Evolutionary conservation across 2,797 vertebrate genomes (phyloP), one percentile per base, ranked within the genome.

Genomic region (Bufotes viridis): DNA sequence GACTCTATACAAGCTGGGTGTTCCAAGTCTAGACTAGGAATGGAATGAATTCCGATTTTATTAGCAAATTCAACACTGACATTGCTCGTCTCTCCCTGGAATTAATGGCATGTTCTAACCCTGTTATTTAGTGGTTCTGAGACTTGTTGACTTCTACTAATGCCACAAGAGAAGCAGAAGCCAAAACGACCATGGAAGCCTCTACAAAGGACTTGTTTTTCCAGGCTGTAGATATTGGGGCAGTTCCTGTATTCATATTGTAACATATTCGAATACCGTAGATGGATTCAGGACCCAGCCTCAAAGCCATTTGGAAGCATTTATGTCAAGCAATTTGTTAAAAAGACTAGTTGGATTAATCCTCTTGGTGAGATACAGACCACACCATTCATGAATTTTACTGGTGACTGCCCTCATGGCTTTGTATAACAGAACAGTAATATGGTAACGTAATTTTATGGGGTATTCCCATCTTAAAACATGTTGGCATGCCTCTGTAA

Each of bases 21-120:
- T 82, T 81, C n/a, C 14, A 55, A 51, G 70, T 53, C 67, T 82
- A 82, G 78, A 87, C 79, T 72, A 60, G 60, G n/a, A n/a, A n/a
- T 74, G 26, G 60, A 51, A 85, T 53, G 49, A 51, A 85, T 1
- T 85, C 7, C 5, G 14, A 84, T 75, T 51, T 63, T 85, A 72
- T 60, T 60, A 78, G 7, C 22, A 61, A 49, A 29, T 42, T 63
- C 61, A 60, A 65, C 72, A 26, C 49, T 78, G 42, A 61, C 74
- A 26, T n/a, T 22, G 13, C 20, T 18, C 76, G 34, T 63, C 20
- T 85, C 14, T 53, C 72, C 22, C 14, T 53, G 11, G 84, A 78
- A 76, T 78, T 17, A 85, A 78, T 85, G 74, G 49, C 8, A 81
- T 65, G 61, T 51, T 14, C 80, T 24, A 65, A 49, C 34, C 79